phyloP scores from a whole-genome alignment of 2,113 vertebrate genomes.

The Zootoca vivipara region DNA sequence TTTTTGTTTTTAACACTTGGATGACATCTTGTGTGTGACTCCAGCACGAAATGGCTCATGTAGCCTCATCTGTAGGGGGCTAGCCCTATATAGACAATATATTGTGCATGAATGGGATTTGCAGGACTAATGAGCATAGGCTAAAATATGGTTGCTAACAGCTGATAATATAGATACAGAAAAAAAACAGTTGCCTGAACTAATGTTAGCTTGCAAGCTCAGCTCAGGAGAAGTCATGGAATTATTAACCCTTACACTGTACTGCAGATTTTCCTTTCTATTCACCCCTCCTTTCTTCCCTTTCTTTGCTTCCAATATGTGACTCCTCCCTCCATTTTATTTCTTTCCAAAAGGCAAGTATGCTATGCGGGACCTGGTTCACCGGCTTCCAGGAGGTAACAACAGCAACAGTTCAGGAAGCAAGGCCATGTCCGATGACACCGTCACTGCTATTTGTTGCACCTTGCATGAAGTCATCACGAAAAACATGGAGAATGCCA shows the following conservation, averaged over 20 bases:
- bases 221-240: background rate
- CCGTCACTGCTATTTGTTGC: slow-evolving; percentile 96
- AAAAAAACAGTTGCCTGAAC: background rate
- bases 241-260: background rate
- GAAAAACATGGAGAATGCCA: slow-evolving; percentile 99
- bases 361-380: slow-evolving; percentile 97
- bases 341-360: slow-evolving; percentile 88
- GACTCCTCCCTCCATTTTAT: slow-evolving; percentile 47
- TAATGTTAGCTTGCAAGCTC: background rate
- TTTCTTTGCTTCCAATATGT: background rate
- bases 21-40: background rate
- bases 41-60: background rate
- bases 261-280: slow-evolving; percentile 39
- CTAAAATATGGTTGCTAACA: background rate
- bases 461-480: slow-evolving; percentile 98
- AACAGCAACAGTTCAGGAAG: slow-evolving; percentile 84
- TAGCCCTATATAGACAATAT: background rate
- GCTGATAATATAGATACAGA: background rate
- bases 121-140: background rate
- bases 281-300: slow-evolving; percentile 20
- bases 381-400: slow-evolving; percentile 91
- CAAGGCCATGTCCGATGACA: slow-evolving; percentile 98
- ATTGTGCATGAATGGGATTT: background rate
- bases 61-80: background rate
- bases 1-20: background rate